phyloP scores from a whole-genome alignment of 2,113 vertebrate species.

The Rhodinocichla rosea region DNA sequence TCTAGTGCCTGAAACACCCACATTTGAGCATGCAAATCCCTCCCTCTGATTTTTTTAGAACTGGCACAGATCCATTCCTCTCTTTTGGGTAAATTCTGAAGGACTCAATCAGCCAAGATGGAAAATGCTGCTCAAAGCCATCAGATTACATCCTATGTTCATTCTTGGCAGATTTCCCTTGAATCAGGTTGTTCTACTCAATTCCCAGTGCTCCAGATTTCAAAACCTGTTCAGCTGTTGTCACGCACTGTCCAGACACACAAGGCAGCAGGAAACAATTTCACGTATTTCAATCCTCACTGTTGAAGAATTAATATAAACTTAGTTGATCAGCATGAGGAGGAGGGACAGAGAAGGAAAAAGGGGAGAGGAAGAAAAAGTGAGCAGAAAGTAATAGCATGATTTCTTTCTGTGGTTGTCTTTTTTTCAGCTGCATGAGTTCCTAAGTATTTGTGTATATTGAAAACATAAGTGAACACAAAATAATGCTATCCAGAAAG shows the following conservation, averaged over 20 bases:
- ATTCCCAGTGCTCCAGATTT: neutral
- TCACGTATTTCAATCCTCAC: neutral
- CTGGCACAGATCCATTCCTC: neutral
- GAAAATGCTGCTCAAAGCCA: neutral
- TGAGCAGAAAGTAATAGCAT: neutral
- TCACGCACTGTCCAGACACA: neutral
- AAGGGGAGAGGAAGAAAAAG: neutral
- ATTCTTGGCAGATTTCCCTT: neutral
- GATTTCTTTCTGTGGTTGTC: neutral
- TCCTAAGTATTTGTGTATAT: neutral
- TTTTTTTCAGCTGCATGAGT: neutral
- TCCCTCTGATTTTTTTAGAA: neutral
- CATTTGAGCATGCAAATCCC: neutral
- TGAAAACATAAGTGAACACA: neutral
- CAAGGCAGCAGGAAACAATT: neutral
- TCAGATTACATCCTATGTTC: neutral
- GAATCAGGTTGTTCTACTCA: neutral
- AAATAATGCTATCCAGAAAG: neutral
- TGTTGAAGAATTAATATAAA: neutral
- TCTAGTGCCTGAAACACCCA: neutral
- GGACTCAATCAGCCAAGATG: neutral
- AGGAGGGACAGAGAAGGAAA: neutral
- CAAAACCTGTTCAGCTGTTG: neutral
- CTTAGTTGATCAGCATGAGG: neutral
- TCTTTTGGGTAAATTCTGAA: neutral